Evolutionary conservation across 2,888 invertebrate species (phyloP).

Genomic region (Tachystola acroxantha): DNA sequence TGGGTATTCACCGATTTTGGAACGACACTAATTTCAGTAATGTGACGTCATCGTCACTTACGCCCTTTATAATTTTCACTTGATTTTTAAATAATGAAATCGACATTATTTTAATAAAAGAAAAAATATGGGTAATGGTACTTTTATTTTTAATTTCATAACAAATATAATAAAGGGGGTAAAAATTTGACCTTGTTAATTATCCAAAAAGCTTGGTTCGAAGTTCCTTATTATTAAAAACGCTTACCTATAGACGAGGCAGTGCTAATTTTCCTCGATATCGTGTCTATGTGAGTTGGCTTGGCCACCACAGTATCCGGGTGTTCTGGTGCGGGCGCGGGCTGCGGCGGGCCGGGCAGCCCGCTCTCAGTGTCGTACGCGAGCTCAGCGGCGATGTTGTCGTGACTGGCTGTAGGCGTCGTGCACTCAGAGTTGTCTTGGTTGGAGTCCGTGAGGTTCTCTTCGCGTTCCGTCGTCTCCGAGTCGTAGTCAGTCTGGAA

Average conservation of each 20-base stretch:
- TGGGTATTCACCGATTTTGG: too few species aligned
- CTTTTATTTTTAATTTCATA: too few species aligned
- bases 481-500: constrained; percentile 72
- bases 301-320: constrained; percentile 7
- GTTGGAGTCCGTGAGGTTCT: constrained; percentile 72
- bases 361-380: constrained; percentile 37
- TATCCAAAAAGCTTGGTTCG: too few species aligned
- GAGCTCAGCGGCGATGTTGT: constrained; percentile 65
- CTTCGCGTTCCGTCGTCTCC: constrained; percentile 71
- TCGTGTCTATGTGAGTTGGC: constrained; percentile 27
- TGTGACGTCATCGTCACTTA: too few species aligned
- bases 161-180: too few species aligned
- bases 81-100: too few species aligned
- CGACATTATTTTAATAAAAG: too few species aligned
- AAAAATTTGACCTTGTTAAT: too few species aligned
- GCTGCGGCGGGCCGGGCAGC: constrained; percentile 17
- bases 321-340: constrained; percentile 13
- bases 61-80: too few species aligned
- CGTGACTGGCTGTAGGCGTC: constrained; percentile 70
- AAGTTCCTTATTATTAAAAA: too few species aligned
- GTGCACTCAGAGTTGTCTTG: constrained; percentile 76
- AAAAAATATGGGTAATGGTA: too few species aligned
- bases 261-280: constrained; percentile 61
- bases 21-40: too few species aligned
- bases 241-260: constrained; percentile 60